Conservation (phyloP, 1,140 invertebrate genomes). For the Agraylea sexmaculata region DNA sequence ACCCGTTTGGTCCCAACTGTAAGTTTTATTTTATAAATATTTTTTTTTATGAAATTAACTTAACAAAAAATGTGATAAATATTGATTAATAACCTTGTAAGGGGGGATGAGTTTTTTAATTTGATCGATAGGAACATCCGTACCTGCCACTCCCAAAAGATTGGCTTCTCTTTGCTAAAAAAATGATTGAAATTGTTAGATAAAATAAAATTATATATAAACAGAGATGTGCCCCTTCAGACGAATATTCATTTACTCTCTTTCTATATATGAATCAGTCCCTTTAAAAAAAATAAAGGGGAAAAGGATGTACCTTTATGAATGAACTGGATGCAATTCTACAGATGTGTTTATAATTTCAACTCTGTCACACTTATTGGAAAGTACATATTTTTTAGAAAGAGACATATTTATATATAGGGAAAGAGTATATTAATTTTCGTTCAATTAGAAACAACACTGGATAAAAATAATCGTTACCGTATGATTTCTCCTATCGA, state of each 20-base stretch:
- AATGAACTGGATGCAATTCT: too few species aligned
- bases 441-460: too few species aligned
- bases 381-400: too few species aligned
- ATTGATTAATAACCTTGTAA: conserved; percentile 61
- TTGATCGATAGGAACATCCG: conserved; percentile 85
- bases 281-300: too few species aligned
- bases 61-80: conserved; percentile 14
- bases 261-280: too few species aligned
- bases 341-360: too few species aligned
- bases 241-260: too few species aligned
- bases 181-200: conserved; percentile 16
- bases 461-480: conserved; percentile 44
- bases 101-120: conserved; percentile 84
- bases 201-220: conserved; percentile 3
- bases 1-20: conserved; percentile 90
- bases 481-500: conserved; percentile 81
- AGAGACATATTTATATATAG: too few species aligned
- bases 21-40: conserved; percentile 25
- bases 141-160: conserved; percentile 86
- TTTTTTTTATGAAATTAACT: conserved; percentile 11
- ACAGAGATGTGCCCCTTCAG: too few species aligned
- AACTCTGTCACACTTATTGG: too few species aligned
- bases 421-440: too few species aligned
- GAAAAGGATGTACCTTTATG: too few species aligned
- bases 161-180: conserved; percentile 68